Conservation (phyloP, 2,888 invertebrate genomes). For the Tetanocera ferruginea region DNA sequence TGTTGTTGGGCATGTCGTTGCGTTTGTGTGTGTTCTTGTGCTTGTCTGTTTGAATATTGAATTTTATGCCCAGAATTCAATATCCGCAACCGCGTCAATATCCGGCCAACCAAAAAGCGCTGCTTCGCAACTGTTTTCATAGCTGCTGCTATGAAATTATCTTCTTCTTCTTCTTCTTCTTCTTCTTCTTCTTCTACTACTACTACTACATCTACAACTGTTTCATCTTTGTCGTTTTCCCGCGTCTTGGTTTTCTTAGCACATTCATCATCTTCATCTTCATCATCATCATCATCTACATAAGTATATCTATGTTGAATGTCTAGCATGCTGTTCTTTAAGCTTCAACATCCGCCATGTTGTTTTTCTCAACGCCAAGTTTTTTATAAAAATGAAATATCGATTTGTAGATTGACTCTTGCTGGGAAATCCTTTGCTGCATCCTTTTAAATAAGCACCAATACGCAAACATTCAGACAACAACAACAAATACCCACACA, state of each 20-base stretch:
- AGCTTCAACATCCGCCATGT: conserved; percentile 9
- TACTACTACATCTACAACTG: background rate
- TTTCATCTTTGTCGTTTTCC: background rate
- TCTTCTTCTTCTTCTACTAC: background rate
- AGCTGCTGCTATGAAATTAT: background rate
- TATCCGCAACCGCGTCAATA: conserved; percentile 22
- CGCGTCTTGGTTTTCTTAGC: background rate
- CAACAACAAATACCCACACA: background rate
- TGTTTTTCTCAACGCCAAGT: background rate
- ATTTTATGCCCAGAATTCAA: conserved; percentile 19
- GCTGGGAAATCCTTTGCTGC: conserved; percentile 4
- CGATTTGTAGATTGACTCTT: conserved; percentile 22
- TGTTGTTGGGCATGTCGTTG: background rate
- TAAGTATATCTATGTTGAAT: background rate
- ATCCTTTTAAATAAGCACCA: background rate
- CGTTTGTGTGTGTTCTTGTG: background rate
- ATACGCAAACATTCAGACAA: background rate
- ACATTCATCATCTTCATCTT: background rate
- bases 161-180: background rate
- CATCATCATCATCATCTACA: background rate
- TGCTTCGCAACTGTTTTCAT: background rate
- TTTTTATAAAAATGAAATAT: conserved; percentile 26
- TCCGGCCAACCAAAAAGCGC: conserved; percentile 4
- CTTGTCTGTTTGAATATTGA: conserved; percentile 10
- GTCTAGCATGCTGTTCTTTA: background rate